Conservation (phyloP, 2,888 invertebrate species). For the Drosophila subquinaria region DNA sequence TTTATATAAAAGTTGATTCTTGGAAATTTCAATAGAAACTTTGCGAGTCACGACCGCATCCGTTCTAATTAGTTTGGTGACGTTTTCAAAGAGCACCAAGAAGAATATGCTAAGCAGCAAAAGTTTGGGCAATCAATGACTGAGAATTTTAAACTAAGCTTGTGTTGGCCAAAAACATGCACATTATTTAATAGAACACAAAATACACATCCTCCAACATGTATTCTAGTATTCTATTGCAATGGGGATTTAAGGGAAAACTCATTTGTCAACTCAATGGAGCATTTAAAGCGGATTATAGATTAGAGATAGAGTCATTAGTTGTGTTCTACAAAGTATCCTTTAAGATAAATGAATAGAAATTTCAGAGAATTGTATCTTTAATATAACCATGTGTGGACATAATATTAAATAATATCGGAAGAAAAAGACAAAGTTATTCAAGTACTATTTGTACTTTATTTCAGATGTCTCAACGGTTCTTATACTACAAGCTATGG, state of each 20-base stretch:
- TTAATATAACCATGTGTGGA: neutral
- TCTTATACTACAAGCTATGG: neutral
- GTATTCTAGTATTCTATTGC: neutral
- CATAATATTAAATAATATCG: neutral
- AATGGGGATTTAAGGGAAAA: neutral
- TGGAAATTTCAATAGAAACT: conserved; percentile 12
- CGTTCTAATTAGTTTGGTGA: conserved; percentile 26
- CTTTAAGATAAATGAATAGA: neutral
- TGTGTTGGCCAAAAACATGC: neutral
- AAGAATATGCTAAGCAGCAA: conserved; percentile 28
- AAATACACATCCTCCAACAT: conserved; percentile 1
- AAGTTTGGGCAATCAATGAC: conserved; percentile 26
- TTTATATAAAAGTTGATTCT: conserved; percentile 8
- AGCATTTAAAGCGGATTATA: conserved; percentile 41
- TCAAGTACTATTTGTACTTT: neutral
- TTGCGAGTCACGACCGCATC: conserved; percentile 23
- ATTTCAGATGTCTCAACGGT: neutral
- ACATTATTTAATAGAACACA: conserved; percentile 3
- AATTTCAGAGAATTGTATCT: neutral
- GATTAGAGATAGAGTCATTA: conserved; percentile 16
- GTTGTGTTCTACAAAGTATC: neutral
- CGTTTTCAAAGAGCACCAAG: conserved; percentile 9
- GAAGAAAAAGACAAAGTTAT: neutral
- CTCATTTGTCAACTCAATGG: conserved; percentile 29
- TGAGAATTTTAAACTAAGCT: conserved; percentile 9